Evolutionary conservation across 2,888 invertebrate species (phyloP).

Genomic region (Cistogaster globosa): DNA sequence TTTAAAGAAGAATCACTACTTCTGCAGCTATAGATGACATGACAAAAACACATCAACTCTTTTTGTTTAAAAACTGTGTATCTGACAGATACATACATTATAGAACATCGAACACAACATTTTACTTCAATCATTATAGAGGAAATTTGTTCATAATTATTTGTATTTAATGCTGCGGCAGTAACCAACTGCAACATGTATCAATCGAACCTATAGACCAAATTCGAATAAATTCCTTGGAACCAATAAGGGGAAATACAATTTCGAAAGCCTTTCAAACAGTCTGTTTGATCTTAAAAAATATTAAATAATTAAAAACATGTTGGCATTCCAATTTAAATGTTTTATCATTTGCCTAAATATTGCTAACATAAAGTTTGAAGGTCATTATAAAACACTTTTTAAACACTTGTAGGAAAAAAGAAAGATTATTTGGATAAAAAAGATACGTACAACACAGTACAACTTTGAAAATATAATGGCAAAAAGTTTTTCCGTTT

Average conservation of each 20-base stretch:
- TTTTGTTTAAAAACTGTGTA: background rate
- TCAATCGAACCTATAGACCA: background rate
- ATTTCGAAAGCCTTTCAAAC: conserved; percentile 13
- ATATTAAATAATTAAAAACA: background rate
- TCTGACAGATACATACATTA: background rate
- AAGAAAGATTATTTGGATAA: conserved; percentile 4
- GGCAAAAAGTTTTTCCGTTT: conserved; percentile 7
- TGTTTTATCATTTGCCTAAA: background rate
- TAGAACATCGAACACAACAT: conserved; percentile 1
- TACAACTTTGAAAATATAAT: background rate
- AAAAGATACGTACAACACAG: background rate
- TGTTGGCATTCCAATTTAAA: conserved; percentile 6
- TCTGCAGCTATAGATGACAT: background rate
- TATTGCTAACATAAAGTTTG: conserved; percentile 38
- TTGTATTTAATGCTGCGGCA: too few species aligned
- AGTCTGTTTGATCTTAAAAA: background rate
- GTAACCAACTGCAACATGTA: conserved; percentile 6
- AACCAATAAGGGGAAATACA: conserved; percentile 40
- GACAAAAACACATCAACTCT: background rate
- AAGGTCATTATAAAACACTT: conserved; percentile 50
- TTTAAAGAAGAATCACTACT: background rate
- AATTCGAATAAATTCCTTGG: conserved; percentile 17
- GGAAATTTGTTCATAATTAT: too few species aligned
- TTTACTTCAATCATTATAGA: background rate
- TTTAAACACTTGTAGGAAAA: conserved; percentile 1